Base-by-base conservation (phyloP, 2,113 vertebrate genomes). In the Zosterops hypoxanthus region DNA sequence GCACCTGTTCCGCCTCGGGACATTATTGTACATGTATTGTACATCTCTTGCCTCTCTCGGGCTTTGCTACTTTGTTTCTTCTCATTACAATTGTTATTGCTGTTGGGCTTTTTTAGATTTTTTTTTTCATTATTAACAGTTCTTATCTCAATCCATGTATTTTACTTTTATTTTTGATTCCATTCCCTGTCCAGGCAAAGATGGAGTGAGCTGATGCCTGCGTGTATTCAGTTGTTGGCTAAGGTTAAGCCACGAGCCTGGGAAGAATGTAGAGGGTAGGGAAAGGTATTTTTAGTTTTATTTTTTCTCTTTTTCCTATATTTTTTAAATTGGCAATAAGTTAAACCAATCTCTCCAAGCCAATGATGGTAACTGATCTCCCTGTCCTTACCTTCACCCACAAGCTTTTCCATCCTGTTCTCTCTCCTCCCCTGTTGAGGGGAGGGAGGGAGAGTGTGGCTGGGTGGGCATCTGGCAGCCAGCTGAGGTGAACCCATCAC, bases 201-300 rank as follows among this genome's bases (percentile, higher is more conserved):
- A 2, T 22, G 12, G 50, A 50, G 8, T 11, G 34, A 88, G 25
- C 6, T 57, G 14, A 34, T 42, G 14, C 9, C 34, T 50, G 25
- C 0, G 0, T 15, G 12, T 10, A 42, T 2, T 34, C 44, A 34
- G 7, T 23, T 50, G 9, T 26, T 57, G 57, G 14, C 17, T 81
- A 31, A 44, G 14, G 11, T 50, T 23, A 42, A 72, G 23, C 42
- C 42, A 50, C 4, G 2, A 56, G 21, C 4, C 13, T 49, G 10
- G 6, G 15, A 78, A 76, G 23, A 77, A 59, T 19, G 3, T 11
- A 88, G 12, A 4, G 10, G 7, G 6, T 24, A 19, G 20, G 5
- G 12, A 29, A 39, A 46, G 1, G 3, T 24, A 20, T 5, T 66
- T 66, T 56, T 57, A 56, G 1, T 8, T 34, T 39, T 21, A 7